Percentiles rank a stretch among this genome's conserved stretches.
phyloP scores from a whole-genome alignment of 1,140 invertebrate species.

The Cotesia typhae region DNA sequence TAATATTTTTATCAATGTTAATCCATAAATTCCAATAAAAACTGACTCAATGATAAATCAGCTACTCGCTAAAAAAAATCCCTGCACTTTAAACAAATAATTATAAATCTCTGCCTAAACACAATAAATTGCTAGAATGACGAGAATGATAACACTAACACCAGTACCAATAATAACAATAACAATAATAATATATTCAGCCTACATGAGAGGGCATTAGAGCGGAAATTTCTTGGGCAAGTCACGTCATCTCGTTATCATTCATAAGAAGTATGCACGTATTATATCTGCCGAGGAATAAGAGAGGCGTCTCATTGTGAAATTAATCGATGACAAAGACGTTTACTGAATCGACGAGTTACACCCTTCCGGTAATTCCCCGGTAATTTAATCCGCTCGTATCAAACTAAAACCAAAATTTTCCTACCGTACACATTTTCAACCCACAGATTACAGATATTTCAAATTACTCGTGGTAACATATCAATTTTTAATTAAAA shows the following conservation, averaged over 20 bases:
- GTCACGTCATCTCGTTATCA: conserved; percentile 17
- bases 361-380: not conserved
- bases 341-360: conserved; percentile 7
- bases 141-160: too few relatives aligned
- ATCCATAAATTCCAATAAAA: too few relatives aligned
- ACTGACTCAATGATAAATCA: too few relatives aligned
- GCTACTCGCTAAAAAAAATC: too few relatives aligned
- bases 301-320: conserved; percentile 16
- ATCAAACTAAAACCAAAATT: not conserved
- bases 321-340: conserved; percentile 21
- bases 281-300: not conserved
- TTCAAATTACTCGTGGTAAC: too few relatives aligned
- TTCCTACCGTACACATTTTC: not conserved
- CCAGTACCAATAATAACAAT: too few relatives aligned
- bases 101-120: too few relatives aligned
- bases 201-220: conserved; percentile 35
- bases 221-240: conserved; percentile 36
- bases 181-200: too few relatives aligned
- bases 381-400: not conserved
- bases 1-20: too few relatives aligned
- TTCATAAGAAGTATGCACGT: conserved; percentile 6
- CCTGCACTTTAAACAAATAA: too few relatives aligned
- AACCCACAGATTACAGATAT: not conserved
- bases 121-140: too few relatives aligned
- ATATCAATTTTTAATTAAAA: too few relatives aligned